Base-by-base conservation (phyloP, 2,888 invertebrate genomes). In the Nebria salina region DNA sequence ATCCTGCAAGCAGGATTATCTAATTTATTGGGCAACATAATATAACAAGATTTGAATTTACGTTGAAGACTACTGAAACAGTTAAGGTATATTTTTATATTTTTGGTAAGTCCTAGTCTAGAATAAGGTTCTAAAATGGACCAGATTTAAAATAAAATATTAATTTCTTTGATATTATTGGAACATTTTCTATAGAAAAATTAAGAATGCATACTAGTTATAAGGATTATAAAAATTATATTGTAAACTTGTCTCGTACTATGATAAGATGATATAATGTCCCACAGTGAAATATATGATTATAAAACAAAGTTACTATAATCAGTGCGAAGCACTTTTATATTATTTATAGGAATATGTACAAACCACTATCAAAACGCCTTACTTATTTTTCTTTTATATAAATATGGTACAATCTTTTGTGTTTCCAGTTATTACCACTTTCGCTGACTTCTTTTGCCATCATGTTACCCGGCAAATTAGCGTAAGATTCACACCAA, bases 51-150 rank as follows among this genome's bases (percentile, higher is more conserved):
- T 41, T 74, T 74, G 78, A 78, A 73, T 78, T 78, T 78, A 78
- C 66, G 78, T 78, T 78, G 43, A 78, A 73, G 78, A 78, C 78
- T 78, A 73, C 73, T 73, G 41, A 74, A 42, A 66, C 78, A 78
- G 78, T 78, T 78, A 73, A 78, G 74, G 74, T 78, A 78, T 78
- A 78, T 78, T 78, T 78, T 78, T 78, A 78, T 78, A 78, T 78
- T 78, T 78, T 78, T 78, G 78, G 78, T 78, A 78, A 78, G 74
- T 73, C 15, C 72, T 78, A 78, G 78, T 34, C 43, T 73, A 78
- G 74, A 78, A 15, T 78, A 54, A 78, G 78, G 78, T 78, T 78
- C 78, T 73, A 34, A 78, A 73, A 78, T 74, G 78, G 78, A 78
- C 78, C 78, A 78, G 54, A 54, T 54, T 11, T 54, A 54, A 11